Evolutionary conservation across 2,797 vertebrate genomes (phyloP).

Genomic region (Melanotaenia trifasciata): DNA sequence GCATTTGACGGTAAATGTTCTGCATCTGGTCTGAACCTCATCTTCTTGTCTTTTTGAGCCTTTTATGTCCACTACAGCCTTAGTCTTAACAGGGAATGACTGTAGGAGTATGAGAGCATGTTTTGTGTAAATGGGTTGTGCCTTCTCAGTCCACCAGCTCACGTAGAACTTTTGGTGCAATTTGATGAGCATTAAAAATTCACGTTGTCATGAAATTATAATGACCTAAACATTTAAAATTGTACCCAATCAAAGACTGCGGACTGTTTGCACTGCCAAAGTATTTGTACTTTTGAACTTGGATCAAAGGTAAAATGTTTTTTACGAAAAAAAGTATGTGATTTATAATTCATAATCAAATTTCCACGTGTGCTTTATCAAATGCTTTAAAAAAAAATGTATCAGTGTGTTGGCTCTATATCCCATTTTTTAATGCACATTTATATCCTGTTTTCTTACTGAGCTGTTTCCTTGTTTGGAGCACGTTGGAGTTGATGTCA

Average conservation of each 20-base stretch:
- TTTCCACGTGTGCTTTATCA: constrained; percentile 23
- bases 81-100: constrained; percentile 12
- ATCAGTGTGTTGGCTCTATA: background rate
- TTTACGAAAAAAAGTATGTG: constrained; percentile 19
- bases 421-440: constrained; percentile 16
- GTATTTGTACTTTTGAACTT: constrained; percentile 46
- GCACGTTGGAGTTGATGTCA: constrained; percentile 37
- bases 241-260: constrained; percentile 14
- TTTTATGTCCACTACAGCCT: constrained; percentile 31
- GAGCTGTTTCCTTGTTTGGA: constrained; percentile 33
- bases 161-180: constrained; percentile 23
- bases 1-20: background rate
- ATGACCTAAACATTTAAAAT: constrained; percentile 27
- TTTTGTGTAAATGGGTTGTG: constrained; percentile 7
- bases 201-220: constrained; percentile 42
- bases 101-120: background rate
- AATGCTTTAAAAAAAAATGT: background rate
- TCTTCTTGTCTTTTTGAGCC: constrained; percentile 1
- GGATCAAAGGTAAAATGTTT: constrained; percentile 52
- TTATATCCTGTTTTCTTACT: constrained; percentile 31
- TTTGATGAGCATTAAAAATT: constrained; percentile 48
- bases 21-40: background rate
- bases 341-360: constrained; percentile 44
- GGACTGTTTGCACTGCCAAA: constrained; percentile 39
- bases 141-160: constrained; percentile 47